phyloP scores from a whole-genome alignment of 2,888 invertebrate genomes.

The Stenchaetothrips biformis region DNA sequence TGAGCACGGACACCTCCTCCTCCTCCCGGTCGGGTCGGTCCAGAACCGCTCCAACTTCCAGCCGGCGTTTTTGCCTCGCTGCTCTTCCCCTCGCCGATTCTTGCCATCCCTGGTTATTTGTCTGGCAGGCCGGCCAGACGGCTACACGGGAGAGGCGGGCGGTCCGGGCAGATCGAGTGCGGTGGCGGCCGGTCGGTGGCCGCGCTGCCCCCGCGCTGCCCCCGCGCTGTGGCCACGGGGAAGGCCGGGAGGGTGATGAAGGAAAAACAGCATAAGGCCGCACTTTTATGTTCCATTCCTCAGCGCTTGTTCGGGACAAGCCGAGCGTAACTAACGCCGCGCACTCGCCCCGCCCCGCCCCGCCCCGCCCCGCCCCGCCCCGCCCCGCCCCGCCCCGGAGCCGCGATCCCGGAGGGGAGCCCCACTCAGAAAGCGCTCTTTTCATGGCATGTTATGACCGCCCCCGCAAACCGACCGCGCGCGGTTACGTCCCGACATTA shows the following conservation, averaged over 20 bases:
- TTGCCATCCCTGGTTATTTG: no score
- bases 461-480: background rate
- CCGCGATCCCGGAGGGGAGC: background rate
- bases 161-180: background rate
- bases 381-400: background rate
- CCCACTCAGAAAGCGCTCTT: constrained; percentile 3
- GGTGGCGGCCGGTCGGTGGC: background rate
- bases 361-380: background rate
- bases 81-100: no score
- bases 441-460: constrained; percentile 3
- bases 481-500: background rate
- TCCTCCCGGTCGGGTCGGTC: no score
- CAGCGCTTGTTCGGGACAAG: background rate
- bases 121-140: no score
- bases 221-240: background rate
- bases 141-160: background rate
- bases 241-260: background rate
- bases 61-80: no score
- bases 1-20: no score
- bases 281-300: background rate
- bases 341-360: background rate
- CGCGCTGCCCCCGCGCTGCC: background rate
- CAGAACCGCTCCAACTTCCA: no score
- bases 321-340: background rate
- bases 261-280: background rate